Base-by-base conservation (phyloP, 2,888 invertebrate genomes). In the Tachystola acroxantha region DNA sequence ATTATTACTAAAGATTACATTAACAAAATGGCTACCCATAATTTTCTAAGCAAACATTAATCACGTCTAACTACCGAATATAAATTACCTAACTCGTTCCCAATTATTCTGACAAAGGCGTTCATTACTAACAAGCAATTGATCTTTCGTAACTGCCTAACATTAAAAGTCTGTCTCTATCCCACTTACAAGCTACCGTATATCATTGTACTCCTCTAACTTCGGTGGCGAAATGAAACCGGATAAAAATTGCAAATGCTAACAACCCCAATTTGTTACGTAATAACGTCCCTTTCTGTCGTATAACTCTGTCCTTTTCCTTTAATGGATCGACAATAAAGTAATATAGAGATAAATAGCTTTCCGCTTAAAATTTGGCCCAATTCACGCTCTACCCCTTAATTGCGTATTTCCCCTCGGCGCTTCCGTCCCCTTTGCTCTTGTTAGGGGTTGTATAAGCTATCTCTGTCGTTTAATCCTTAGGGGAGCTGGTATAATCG, bases 321-420 rank as follows among this genome's bases (percentile, higher is more conserved):
- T 47, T 61, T 84, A 86, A 86, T 86, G 70, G 82, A 67, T 74
- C 77, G 67, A 80, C 85, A 80, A 85, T 85, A 86, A 85, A 86
- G 84, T 86, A 86, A 86, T 85, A 77, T 73, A 76, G 70, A 69
- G 78, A 85, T 76, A 80, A 80, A 78, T 80, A 74, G 77, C 72
- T 77, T 73, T 79, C 74, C 81, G 76, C 75, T 86, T 81, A 82
- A 85, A 84, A 79, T 85, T 82, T 73, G 76, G 67, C 74, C 75
- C 78, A 78, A 79, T 84, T 86, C 78, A 74, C 77, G 74, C 66
- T 57, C 68, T 66, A 62, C 77, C 76, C 75, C 73, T 67, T 82
- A 80, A 84, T 85, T 81, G 84, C 69, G 73, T 71, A 69, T 72
- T 75, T 81, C 80, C 81, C 80, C 74, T 72, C 50, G 33, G 35